phyloP scores from a whole-genome alignment of 2,797 vertebrate genomes.

The Aplochiton taeniatus region DNA sequence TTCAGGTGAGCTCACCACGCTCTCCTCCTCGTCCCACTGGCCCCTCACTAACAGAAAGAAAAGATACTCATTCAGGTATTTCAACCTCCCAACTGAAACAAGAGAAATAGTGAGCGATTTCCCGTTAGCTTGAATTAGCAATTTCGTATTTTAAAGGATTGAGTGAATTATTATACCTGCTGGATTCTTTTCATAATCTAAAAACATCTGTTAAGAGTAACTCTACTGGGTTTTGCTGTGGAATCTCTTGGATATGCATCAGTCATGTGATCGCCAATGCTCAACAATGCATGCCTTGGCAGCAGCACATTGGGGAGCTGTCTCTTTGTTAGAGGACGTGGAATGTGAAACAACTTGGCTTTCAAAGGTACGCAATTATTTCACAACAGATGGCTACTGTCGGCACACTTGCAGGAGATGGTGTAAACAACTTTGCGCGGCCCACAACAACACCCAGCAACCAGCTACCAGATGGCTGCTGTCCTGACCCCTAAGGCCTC shows the following conservation, averaged over 20 bases:
- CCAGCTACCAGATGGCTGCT: conserved; percentile 70
- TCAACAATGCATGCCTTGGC: conserved; percentile 45
- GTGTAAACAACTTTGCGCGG: conserved; percentile 74
- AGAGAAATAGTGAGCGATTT: too few relatives aligned
- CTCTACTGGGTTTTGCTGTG: conserved; percentile 10
- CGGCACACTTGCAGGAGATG: conserved; percentile 65
- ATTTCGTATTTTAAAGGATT: too few relatives aligned
- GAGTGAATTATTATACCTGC: too few relatives aligned
- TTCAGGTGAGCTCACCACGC: conserved; percentile 90
- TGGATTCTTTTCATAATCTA: too few relatives aligned
- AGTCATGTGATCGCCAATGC: conserved; percentile 26
- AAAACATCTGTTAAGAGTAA: not conserved
- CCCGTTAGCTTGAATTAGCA: too few relatives aligned
- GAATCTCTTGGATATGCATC: conserved; percentile 32
- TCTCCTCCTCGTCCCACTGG: conserved; percentile 95
- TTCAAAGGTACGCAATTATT: conserved; percentile 67
- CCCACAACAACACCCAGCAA: conserved; percentile 72
- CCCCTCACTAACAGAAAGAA: conserved; percentile 76
- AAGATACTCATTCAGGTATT: not conserved
- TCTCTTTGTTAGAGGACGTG: conserved; percentile 59
- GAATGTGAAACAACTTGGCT: conserved; percentile 73
- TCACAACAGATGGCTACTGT: conserved; percentile 75
- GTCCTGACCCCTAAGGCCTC: conserved; percentile 67
- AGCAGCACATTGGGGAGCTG: conserved; percentile 34
- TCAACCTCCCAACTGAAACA: too few relatives aligned